phyloP scores from a whole-genome alignment of 2,113 vertebrate species.

The Osmerus eperlanus region DNA sequence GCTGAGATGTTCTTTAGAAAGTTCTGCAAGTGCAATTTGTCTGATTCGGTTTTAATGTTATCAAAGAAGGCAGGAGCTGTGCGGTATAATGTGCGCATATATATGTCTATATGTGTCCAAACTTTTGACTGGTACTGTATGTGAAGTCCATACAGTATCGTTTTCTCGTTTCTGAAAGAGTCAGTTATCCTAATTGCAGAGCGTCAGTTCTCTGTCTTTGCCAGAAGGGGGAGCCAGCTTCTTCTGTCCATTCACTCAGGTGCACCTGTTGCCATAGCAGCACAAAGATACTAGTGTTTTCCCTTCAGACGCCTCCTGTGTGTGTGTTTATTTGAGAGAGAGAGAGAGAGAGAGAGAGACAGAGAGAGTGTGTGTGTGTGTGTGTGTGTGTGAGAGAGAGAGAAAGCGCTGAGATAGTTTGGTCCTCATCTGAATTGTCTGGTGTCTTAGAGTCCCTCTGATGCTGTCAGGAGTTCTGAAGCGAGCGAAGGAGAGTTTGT shows the following conservation, averaged over 20 bases:
- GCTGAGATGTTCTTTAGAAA: not conserved
- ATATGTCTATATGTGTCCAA: not conserved
- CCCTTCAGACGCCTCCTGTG: slow-evolving; percentile 23
- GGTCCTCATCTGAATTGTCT: too few species aligned
- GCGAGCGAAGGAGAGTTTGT: not conserved
- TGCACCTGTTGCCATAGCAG: slow-evolving; percentile 78
- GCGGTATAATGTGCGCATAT: not conserved
- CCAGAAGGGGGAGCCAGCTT: slow-evolving; percentile 55
- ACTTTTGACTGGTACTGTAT: too few species aligned
- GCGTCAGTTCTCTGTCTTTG: not conserved
- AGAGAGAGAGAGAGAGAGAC: slow-evolving; percentile 11
- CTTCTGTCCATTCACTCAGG: slow-evolving; percentile 44
- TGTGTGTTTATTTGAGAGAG: slow-evolving; percentile 33
- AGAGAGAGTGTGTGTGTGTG: too few species aligned
- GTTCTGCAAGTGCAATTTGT: not conserved
- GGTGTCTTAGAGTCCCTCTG: not conserved
- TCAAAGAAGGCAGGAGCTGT: not conserved
- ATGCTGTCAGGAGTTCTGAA: slow-evolving; percentile 28
- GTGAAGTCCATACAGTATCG: too few species aligned
- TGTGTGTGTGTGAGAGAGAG: too few species aligned
- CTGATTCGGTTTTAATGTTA: slow-evolving; percentile 13
- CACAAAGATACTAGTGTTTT: slow-evolving; percentile 64
- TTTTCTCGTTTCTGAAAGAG: too few species aligned
- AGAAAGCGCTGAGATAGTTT: not conserved
- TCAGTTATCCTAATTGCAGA: too few species aligned